Evolutionary conservation across 1,140 invertebrate genomes (phyloP).

Genomic region (Arctopsyche grandis): DNA sequence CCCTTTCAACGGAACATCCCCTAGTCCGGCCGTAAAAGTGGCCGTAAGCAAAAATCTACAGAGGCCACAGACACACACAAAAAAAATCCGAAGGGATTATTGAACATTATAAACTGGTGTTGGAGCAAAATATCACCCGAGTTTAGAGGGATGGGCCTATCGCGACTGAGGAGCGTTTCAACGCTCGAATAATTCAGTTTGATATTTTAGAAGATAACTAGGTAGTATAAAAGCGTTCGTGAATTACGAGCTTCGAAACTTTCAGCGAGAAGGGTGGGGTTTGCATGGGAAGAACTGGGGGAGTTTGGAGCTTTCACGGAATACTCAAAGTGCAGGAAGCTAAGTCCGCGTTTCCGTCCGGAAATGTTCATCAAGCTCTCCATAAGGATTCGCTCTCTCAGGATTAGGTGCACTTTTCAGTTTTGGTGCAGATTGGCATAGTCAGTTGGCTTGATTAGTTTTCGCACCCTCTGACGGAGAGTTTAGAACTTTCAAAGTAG

Average conservation of each 20-base stretch:
- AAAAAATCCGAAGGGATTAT: neutral
- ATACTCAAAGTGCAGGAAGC: conserved; percentile 29
- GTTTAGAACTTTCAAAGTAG: neutral
- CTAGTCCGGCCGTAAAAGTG: conserved; percentile 31
- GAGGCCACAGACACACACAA: neutral
- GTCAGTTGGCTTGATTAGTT: conserved; percentile 16
- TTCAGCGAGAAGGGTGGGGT: neutral
- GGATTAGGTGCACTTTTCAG: conserved; percentile 32
- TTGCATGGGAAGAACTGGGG: neutral
- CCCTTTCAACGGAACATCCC: conserved; percentile 25
- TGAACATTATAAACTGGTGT: conserved; percentile 20
- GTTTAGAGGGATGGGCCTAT: neutral
- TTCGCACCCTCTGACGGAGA: neutral
- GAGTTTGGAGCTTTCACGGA: neutral
- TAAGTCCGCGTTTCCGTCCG: neutral
- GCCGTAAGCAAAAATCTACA: conserved; percentile 44
- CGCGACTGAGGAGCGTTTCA: neutral
- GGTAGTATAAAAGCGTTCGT: conserved; percentile 2
- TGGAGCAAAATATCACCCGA: neutral
- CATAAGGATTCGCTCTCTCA: neutral
- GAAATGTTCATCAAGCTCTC: conserved; percentile 24
- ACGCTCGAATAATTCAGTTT: conserved; percentile 12
- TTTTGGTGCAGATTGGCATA: neutral
- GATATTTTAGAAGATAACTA: conserved; percentile 11
- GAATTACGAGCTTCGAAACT: conserved; percentile 25